phyloP scores from a whole-genome alignment of 2,113 vertebrate species.

The Phylloscopus whistleri region DNA sequence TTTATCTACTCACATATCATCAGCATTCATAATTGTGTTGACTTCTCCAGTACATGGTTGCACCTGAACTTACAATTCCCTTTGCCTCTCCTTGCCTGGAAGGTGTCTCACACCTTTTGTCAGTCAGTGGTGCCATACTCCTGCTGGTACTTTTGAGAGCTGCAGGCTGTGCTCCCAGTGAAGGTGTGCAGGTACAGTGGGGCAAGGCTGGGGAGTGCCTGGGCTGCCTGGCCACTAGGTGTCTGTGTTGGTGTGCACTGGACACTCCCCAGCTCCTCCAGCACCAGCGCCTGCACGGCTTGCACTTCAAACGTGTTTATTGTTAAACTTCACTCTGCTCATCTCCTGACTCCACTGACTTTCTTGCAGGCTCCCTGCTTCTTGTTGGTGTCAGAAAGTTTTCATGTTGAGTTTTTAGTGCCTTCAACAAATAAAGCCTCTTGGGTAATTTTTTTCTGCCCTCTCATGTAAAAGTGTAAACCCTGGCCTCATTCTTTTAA shows the following conservation, averaged over 20 bases:
- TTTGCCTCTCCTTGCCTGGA: not conserved
- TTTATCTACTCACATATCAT: not conserved
- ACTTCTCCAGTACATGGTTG: not conserved
- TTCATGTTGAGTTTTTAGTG: not conserved
- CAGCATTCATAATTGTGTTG: not conserved
- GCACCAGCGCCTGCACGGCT: fast-evolving
- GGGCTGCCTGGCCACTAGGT: not conserved
- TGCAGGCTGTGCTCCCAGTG: fast-evolving
- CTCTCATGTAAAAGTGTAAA: not conserved
- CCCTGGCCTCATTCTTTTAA: not conserved
- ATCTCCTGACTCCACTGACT: not conserved
- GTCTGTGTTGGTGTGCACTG: not conserved
- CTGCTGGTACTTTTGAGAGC: fast-evolving
- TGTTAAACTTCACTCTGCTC: fast-evolving
- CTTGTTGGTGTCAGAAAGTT: not conserved
- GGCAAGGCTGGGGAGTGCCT: not conserved
- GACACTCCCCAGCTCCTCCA: fast-evolving
- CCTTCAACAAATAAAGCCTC: not conserved
- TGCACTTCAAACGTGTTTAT: not conserved
- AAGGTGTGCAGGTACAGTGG: fast-evolving
- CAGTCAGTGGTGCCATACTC: not conserved
- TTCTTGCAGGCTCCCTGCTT: not conserved
- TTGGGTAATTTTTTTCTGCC: not conserved
- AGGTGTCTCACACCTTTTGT: not conserved
- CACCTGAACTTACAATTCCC: not conserved